phyloP scores from a whole-genome alignment of 2,888 invertebrate genomes.

The Sarcophaga caerulescens region DNA sequence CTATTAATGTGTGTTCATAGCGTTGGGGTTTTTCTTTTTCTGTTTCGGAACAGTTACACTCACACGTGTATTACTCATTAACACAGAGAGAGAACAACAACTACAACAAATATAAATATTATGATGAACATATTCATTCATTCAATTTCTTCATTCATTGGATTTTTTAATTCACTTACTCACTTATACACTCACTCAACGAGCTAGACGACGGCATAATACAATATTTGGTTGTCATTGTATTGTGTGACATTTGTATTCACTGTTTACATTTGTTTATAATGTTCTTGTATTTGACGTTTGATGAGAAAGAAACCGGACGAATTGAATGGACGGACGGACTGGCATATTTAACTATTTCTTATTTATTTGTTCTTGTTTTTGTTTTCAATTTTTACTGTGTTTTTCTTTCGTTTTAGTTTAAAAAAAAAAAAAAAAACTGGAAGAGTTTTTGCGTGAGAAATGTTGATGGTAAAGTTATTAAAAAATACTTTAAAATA shows the following conservation, averaged over 20 bases:
- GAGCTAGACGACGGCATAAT: neutral
- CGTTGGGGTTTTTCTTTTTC: too few relatives aligned
- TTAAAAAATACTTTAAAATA: neutral
- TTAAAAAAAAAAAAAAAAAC: conserved; percentile 5
- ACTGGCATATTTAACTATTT: conserved; percentile 47
- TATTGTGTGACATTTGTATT: conserved; percentile 12
- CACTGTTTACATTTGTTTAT: neutral
- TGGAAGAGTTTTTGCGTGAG: conserved; percentile 15
- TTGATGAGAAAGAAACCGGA: conserved; percentile 48
- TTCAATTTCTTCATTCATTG: conserved; percentile 2
- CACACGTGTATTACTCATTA: conserved; percentile 26
- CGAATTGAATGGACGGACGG: conserved; percentile 38
- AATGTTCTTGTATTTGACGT: conserved; percentile 25
- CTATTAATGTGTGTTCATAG: too few relatives aligned
- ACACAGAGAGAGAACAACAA: neutral
- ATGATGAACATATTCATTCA: conserved; percentile 27
- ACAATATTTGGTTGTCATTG: too few relatives aligned
- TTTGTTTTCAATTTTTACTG: neutral
- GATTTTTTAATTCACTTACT: conserved; percentile 6
- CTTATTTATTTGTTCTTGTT: conserved; percentile 1
- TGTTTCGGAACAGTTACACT: neutral
- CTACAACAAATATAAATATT: conserved; percentile 4
- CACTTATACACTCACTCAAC: neutral
- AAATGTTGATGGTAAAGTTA: conserved; percentile 18
- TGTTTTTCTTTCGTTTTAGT: conserved; percentile 10